Evolutionary conservation across 1,140 invertebrate species (phyloP).

Genomic region (Antheraea mylitta): DNA sequence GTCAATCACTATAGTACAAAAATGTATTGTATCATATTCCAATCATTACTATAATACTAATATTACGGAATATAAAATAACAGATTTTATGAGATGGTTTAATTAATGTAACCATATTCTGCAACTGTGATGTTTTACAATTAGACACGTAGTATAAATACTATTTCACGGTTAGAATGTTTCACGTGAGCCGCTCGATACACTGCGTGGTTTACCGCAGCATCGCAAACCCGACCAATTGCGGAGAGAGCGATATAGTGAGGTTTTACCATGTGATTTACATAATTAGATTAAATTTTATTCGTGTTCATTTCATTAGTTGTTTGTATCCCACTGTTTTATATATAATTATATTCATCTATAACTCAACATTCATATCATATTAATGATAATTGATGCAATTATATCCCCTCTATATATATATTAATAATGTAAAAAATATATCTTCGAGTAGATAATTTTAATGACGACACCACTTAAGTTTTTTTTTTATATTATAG

Average conservation of each 20-base stretch:
- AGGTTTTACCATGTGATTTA: not conserved
- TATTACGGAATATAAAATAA: not conserved
- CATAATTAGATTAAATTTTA: not conserved
- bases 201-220: constrained; percentile 17
- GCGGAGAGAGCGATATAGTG: not conserved
- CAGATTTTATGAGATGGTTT: not conserved
- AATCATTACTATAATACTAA: no score
- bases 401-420: no score
- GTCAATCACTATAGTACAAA: no score
- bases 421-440: no score
- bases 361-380: no score
- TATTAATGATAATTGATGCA: no score
- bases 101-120: not conserved
- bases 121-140: not conserved
- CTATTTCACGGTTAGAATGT: not conserved
- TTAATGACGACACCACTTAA: no score
- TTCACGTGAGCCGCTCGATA: constrained; percentile 1
- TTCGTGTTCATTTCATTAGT: not conserved
- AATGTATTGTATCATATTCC: no score
- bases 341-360: not conserved
- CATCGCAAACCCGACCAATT: constrained; percentile 15
- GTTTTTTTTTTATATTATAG: no score
- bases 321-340: not conserved
- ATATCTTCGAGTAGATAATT: no score
- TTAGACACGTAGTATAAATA: not conserved